A percentile compares a stretch with the other conserved stretches of the same genome.
Evolutionary conservation across 2,888 invertebrate species (phyloP).

Genomic region (Adineta ricciae): DNA sequence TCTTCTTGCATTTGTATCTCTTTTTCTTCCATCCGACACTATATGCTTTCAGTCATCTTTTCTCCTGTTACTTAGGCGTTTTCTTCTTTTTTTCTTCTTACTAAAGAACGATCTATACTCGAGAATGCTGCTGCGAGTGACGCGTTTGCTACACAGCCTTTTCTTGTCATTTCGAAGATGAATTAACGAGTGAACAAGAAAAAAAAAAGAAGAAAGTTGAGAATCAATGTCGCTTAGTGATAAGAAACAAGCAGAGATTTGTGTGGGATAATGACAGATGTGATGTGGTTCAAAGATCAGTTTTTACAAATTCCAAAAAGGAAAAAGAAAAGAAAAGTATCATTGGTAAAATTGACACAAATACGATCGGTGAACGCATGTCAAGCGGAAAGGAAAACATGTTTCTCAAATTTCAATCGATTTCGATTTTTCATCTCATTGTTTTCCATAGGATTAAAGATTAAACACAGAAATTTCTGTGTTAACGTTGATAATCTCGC

Average conservation of each 20-base stretch:
- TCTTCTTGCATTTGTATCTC: neutral
- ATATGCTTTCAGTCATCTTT: neutral
- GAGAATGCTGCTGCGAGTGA: neutral
- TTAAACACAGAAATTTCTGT: no score
- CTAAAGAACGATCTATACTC: neutral
- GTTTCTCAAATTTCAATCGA: neutral
- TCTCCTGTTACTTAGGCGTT: neutral
- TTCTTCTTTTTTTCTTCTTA: neutral
- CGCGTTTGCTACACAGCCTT: neutral
- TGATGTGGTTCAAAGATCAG: neutral
- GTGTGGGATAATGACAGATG: neutral
- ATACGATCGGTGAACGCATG: neutral
- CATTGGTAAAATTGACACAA: neutral
- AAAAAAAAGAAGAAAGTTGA: neutral
- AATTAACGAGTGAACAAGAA: constrained; percentile 13
- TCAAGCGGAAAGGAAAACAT: neutral
- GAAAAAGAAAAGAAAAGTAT: neutral
- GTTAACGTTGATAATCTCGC: no score
- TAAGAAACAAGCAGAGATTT: neutral
- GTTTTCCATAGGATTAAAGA: no score
- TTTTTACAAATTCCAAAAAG: neutral
- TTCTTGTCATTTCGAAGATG: neutral
- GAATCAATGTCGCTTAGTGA: neutral
- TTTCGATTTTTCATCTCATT: no score
- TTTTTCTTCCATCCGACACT: neutral